phyloP scores from a whole-genome alignment of 2,113 vertebrate genomes.

The Felis catus region DNA sequence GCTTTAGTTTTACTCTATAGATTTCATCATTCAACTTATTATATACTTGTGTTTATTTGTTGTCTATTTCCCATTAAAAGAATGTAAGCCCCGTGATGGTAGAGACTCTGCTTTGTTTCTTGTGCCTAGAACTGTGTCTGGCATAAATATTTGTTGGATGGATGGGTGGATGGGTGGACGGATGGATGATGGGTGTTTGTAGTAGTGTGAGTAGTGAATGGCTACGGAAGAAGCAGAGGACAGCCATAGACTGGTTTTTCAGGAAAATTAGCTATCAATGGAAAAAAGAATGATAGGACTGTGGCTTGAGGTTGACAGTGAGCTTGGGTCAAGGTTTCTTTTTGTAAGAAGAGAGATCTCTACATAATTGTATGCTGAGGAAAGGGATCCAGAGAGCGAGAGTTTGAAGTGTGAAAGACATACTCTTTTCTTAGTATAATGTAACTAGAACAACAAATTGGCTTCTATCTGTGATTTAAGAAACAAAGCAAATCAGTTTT shows the following conservation, averaged over 20 bases:
- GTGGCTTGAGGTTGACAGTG: not conserved
- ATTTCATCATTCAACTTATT: not conserved
- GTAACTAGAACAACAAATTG: not conserved
- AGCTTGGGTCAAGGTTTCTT: not conserved
- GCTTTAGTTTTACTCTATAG: not conserved
- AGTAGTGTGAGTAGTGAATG: not conserved
- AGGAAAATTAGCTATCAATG: not conserved
- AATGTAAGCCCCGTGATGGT: not conserved
- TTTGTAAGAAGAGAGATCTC: not conserved
- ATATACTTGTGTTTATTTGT: not conserved
- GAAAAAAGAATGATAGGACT: not conserved
- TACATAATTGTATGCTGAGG: not conserved
- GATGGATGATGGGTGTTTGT: not conserved
- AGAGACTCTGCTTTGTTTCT: not conserved
- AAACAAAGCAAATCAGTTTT: slow-evolving; percentile 30
- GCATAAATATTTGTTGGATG: not conserved
- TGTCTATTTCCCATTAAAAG: not conserved
- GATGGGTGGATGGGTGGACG: not conserved
- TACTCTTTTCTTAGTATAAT: not conserved
- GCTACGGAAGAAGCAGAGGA: not conserved
- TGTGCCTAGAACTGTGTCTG: not conserved
- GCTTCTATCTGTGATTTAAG: not conserved
- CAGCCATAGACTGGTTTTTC: not conserved
- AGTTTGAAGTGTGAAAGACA: not conserved
- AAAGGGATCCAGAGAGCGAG: not conserved